Evolutionary conservation across 1,140 invertebrate species (phyloP), one percentile per base, ranked within the genome.

Genomic region (Druon quercuslanigerum): DNA sequence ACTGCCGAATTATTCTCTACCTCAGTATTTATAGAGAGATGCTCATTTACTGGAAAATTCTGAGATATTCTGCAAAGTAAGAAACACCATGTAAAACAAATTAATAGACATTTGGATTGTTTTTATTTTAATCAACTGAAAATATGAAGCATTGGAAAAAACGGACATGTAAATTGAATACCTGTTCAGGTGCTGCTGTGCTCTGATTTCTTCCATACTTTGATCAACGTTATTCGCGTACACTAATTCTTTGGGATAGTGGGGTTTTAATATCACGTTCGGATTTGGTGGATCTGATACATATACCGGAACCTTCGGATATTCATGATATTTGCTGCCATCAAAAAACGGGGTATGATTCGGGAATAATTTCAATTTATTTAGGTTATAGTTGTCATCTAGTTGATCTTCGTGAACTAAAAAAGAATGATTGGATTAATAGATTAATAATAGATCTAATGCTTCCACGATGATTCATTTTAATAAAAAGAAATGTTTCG

Each of bases 131-230:
- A 17, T 17, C n/a, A 9, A 54, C n/a, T n/a, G 17, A 54, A 54
- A n/a, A 17, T 9, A 1, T n/a, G 11, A 56, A 7, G 3, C 9
- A 17, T 4, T n/a, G 16, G n/a, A 46, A 33, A 33, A 70, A 70
- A 11, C 12, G 25, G 13, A 46, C 52, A 57, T 16, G 8, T 71
- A 19, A 52, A 71, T n/a, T 25, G 72, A 72, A 13, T 81, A 81
- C 78, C 76, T 84, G 77, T 78, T 66, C 70, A 82, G 85, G 87
- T 86, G 84, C 80, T 79, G 88, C 72, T 90, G 88, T 73, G 93
- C 92, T 85, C 92, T 91, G 75, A 95, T 93, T 91, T 95, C 94
- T 89, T 95, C 94, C 90, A 95, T 92, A 88, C 94, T 94, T 84
- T 90, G 92, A 90, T 95, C 94, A 74, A 87, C 90, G 83, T 93